phyloP scores from a whole-genome alignment of 2,797 vertebrate species.

The Microchirus variegatus region DNA sequence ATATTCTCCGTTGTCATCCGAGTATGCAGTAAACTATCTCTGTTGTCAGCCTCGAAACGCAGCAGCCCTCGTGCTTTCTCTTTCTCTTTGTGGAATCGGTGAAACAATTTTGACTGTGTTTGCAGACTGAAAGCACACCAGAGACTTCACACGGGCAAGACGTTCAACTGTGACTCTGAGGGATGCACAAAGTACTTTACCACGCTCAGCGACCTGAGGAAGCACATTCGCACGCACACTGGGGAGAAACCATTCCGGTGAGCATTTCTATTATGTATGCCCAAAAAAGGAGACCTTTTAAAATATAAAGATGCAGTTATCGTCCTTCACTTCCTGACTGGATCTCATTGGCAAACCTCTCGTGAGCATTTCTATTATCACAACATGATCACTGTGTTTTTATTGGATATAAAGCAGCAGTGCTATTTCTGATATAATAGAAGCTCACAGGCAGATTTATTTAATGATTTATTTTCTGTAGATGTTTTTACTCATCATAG shows the following conservation, averaged over 20 bases:
- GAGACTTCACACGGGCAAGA: slow-evolving; percentile 99
- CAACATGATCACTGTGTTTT: slow-evolving; percentile 12
- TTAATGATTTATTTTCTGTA: slow-evolving; percentile 3
- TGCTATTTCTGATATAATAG: not conserved
- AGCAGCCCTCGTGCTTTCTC: slow-evolving; percentile 4
- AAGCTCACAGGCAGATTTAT: not conserved
- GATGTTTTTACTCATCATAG: no score
- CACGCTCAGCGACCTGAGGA: slow-evolving; percentile 98
- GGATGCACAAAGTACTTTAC: slow-evolving; percentile 99
- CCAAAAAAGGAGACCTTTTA: no score
- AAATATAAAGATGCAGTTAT: no score
- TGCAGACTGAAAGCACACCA: slow-evolving; percentile 97
- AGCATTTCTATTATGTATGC: not conserved
- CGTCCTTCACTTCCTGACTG: no score
- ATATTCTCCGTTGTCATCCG: slow-evolving; percentile 3
- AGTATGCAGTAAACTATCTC: not conserved
- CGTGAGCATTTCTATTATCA: slow-evolving; percentile 52
- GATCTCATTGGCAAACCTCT: no score
- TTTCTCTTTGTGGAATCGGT: no score
- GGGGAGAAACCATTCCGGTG: slow-evolving; percentile 99
- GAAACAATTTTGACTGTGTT: slow-evolving; percentile 38
- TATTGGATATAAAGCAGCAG: slow-evolving; percentile 5
- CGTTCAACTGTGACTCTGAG: slow-evolving; percentile 99
- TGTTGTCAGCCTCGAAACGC: not conserved
- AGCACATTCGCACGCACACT: slow-evolving; percentile 99